A percentile compares a stretch with the other conserved stretches of the same genome.
These are phyloP conservation scores for Myanophis thanlyinensis DNA, from an alignment of 2,113 vertebrate species.

Conservation along the genomic window DNA sequence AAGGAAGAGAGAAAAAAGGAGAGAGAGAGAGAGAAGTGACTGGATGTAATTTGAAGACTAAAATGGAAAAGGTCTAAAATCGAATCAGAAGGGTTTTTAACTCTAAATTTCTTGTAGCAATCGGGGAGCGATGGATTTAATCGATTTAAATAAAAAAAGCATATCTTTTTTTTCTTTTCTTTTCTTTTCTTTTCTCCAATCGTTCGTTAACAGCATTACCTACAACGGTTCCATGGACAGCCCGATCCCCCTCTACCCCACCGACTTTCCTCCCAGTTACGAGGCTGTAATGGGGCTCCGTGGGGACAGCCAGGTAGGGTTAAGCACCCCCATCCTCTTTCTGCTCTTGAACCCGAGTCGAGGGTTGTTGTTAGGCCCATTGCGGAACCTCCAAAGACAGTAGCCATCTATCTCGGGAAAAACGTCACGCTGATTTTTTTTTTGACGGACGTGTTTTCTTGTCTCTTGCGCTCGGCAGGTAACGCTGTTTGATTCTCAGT, in stretches of 20 bases:
- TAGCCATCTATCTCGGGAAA: neutral
- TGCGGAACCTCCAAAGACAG: neutral
- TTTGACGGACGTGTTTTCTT: no score
- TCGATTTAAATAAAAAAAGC: neutral
- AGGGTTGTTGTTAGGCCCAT: neutral
- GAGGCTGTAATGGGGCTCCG: conserved; percentile 93
- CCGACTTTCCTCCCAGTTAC: conserved; percentile 92
- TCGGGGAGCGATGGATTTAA: neutral
- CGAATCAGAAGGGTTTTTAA: no score
- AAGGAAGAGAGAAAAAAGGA: no score
- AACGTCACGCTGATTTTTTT: no score
- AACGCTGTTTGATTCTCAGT: conserved; percentile 84
- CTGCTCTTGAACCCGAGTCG: neutral
- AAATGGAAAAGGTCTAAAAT: no score
- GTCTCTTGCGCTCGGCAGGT: conserved; percentile 70
- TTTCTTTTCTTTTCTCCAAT: neutral
- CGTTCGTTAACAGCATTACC: conserved; percentile 83
- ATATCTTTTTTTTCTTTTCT: neutral
- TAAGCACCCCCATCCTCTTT: fast-evolving
- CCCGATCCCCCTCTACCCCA: conserved; percentile 89
- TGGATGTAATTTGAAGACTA: no score
- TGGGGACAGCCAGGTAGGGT: conserved; percentile 84
- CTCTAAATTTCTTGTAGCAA: no score
- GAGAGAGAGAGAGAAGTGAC: neutral
- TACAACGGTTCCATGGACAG: conserved; percentile 99